A percentile compares a stretch with the other conserved stretches of the same genome.
These are phyloP conservation scores for Pheosia gnoma DNA, from an alignment of 2,888 invertebrate species.

Conservation along the genomic window DNA sequence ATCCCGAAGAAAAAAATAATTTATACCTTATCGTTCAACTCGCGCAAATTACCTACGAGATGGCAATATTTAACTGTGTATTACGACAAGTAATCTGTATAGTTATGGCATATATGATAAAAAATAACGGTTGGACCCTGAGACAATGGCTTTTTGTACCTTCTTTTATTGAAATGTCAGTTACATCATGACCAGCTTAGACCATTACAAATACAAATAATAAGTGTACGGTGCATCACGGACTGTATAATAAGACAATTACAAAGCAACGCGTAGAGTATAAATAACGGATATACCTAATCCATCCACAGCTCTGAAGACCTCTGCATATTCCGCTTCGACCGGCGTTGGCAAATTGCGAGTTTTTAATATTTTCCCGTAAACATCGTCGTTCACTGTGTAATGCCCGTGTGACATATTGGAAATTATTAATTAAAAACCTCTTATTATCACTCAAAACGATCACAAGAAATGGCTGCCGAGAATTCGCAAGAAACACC, in stretches of 20 bases:
- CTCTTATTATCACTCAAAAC: constrained; percentile 41
- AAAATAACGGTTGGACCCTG: constrained; percentile 18
- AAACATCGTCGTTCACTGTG: constrained; percentile 76
- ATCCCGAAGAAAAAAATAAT: constrained; percentile 26
- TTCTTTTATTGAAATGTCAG: constrained; percentile 12
- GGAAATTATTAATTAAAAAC: constrained; percentile 36
- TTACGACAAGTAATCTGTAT: constrained; percentile 27
- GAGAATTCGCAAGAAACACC: constrained; percentile 55
- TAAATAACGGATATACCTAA: constrained; percentile 57
- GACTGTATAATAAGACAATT: not conserved
- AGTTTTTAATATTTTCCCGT: constrained; percentile 74
- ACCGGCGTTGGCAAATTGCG: constrained; percentile 52
- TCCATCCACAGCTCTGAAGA: constrained; percentile 73
- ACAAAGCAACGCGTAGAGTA: not conserved
- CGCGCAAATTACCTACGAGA: constrained; percentile 38
- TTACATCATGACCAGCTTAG: constrained; percentile 17
- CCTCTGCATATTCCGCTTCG: constrained; percentile 68
- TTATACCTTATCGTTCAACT: constrained; percentile 42
- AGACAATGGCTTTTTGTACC: constrained; percentile 11
- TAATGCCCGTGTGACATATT: constrained; percentile 70
- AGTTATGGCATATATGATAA: constrained; percentile 18
- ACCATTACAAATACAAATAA: constrained; percentile 16
- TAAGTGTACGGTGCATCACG: not conserved
- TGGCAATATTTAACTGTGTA: constrained; percentile 40
- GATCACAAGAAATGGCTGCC: constrained; percentile 57